Evolutionary conservation across 2,888 invertebrate species (phyloP).

Genomic region (Sarcophaga caerulescens): DNA sequence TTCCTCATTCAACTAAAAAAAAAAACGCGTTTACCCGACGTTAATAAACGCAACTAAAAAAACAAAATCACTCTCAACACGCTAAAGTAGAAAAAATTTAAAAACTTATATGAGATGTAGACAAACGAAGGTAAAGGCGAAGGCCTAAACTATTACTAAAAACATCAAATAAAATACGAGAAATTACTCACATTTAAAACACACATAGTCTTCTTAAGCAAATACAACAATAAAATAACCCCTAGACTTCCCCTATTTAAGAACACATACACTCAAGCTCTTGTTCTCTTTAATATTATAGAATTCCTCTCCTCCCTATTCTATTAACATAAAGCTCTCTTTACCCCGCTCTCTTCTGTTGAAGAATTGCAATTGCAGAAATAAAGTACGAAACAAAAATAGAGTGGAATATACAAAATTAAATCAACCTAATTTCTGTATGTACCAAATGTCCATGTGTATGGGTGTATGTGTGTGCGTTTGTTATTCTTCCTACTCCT

Average conservation of each 20-base stretch:
- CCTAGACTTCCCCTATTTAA: conserved; percentile 38
- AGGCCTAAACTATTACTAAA: conserved; percentile 63
- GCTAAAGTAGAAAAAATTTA: not conserved
- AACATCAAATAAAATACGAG: conserved; percentile 38
- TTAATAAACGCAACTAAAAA: not conserved
- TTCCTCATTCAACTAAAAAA: not conserved
- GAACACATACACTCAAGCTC: not conserved
- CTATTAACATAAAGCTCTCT: not conserved
- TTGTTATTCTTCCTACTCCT: conserved; percentile 41
- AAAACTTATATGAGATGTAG: not conserved
- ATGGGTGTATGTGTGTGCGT: not conserved
- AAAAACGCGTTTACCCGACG: not conserved
- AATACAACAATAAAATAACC: conserved; percentile 47
- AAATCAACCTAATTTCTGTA: conserved; percentile 58
- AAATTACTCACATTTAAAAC: conserved; percentile 36
- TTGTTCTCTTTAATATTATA: not conserved
- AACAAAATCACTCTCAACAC: not conserved
- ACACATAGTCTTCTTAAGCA: not conserved
- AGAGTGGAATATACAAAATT: conserved; percentile 2
- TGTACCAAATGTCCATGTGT: too few relatives aligned
- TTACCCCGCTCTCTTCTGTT: not conserved
- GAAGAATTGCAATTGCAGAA: conserved; percentile 12
- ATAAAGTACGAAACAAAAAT: conserved; percentile 33
- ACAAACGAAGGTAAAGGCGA: conserved; percentile 62
- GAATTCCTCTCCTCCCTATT: conserved; percentile 6